Percentiles rank a stretch among this genome's conserved stretches.
Conservation (phyloP, 2,888 invertebrate genomes). For the Pseudeuparius sepicola region DNA sequence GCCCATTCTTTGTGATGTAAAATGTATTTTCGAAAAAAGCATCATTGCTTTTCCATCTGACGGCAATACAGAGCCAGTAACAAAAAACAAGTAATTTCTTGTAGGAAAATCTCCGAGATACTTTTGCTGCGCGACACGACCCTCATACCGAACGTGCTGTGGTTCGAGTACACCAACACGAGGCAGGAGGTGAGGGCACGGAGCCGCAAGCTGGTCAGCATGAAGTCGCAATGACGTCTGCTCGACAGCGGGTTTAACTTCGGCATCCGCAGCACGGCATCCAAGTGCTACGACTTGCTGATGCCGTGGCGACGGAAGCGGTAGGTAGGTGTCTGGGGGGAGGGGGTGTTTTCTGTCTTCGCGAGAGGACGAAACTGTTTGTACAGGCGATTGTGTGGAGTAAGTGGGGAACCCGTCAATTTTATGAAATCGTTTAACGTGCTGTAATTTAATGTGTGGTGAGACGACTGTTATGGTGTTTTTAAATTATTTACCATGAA, state of each 20-base stretch:
- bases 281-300: constrained; percentile 32
- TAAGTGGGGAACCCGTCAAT: constrained; percentile 6
- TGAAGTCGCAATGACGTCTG: constrained; percentile 75
- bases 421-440: not conserved
- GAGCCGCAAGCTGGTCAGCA: constrained; percentile 67
- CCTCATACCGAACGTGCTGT: constrained; percentile 81
- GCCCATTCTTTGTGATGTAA: no score
- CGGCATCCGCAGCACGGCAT: constrained; percentile 28
- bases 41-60: no score
- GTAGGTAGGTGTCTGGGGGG: constrained; percentile 22
- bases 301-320: constrained; percentile 42
- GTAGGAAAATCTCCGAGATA: constrained; percentile 76
- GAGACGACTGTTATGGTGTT: no score
- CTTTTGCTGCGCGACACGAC: constrained; percentile 81
- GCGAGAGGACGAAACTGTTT: constrained; percentile 18
- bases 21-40: no score
- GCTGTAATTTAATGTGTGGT: no score
- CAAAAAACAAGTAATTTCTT: no score
- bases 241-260: constrained; percentile 38
- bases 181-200: constrained; percentile 73
- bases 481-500: no score
- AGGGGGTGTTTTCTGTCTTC: no score
- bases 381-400: constrained; percentile 9
- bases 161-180: constrained; percentile 88
- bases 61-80: no score